These are phyloP conservation scores for Anhinga rufa DNA, from an alignment of 2,113 vertebrate genomes.

Conservation along the genomic window DNA sequence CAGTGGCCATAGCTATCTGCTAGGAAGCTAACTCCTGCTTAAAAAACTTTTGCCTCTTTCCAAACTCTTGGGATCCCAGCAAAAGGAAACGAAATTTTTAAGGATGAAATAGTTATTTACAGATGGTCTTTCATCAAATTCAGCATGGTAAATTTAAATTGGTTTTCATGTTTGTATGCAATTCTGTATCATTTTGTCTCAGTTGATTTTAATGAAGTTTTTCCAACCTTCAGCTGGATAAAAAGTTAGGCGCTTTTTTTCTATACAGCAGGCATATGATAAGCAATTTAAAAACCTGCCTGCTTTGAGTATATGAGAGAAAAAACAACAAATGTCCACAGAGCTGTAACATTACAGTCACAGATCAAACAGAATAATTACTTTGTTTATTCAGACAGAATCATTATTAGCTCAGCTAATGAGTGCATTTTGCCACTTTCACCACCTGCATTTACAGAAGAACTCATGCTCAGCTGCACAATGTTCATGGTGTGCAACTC, in stretches of 20 bases:
- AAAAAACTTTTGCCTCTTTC: neutral
- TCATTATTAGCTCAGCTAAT: neutral
- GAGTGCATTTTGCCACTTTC: neutral
- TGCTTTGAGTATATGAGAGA: neutral
- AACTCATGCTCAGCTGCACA: neutral
- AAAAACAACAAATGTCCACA: neutral
- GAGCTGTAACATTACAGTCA: neutral
- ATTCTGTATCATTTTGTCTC: neutral
- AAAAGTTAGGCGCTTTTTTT: neutral
- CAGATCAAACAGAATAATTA: constrained; percentile 22
- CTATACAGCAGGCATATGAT: neutral
- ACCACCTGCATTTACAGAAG: neutral
- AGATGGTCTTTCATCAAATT: neutral
- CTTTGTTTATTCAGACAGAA: constrained; percentile 7
- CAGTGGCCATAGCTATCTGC: neutral
- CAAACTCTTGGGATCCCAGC: neutral
- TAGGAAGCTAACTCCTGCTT: neutral
- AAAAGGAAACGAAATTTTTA: neutral
- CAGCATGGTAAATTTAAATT: neutral
- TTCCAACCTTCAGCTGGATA: neutral
- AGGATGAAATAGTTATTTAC: neutral
- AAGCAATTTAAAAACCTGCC: neutral
- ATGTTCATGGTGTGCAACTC: neutral
- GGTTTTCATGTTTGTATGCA: neutral
- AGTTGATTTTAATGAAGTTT: neutral